phyloP scores from a whole-genome alignment of 1,140 invertebrate species.

The Asobara japonica region DNA sequence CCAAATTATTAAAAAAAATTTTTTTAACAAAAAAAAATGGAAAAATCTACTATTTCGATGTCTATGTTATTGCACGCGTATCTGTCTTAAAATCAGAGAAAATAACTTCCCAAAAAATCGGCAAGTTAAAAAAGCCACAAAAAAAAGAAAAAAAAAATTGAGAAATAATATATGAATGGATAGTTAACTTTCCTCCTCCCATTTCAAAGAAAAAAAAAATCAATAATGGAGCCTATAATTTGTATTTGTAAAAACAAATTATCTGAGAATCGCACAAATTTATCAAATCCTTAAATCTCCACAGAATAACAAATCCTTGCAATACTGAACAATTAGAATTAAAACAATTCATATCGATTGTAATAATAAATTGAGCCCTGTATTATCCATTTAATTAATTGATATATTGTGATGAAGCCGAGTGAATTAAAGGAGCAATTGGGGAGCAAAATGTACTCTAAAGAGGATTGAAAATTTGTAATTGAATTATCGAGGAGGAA shows the following conservation, averaged over 20 bases:
- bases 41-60: slow-evolving; percentile 7
- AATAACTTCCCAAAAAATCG: too few species aligned
- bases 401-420: neutral
- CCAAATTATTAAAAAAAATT: too few species aligned
- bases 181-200: neutral
- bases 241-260: neutral
- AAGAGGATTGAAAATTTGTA: neutral
- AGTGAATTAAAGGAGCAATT: neutral
- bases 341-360: neutral
- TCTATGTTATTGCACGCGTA: slow-evolving; percentile 11
- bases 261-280: neutral
- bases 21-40: neutral
- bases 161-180: neutral
- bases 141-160: neutral
- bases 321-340: neutral
- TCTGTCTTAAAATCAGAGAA: neutral
- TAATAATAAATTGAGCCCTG: too few species aligned
- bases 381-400: neutral
- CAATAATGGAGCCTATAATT: too few species aligned
- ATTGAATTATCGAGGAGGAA: neutral
- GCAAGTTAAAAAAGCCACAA: neutral
- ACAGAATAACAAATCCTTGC: neutral
- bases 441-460: neutral
- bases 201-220: too few species aligned
- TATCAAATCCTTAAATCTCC: too few species aligned